Conservation (phyloP, 2,888 invertebrate genomes). For the Drosophila antonietae region DNA sequence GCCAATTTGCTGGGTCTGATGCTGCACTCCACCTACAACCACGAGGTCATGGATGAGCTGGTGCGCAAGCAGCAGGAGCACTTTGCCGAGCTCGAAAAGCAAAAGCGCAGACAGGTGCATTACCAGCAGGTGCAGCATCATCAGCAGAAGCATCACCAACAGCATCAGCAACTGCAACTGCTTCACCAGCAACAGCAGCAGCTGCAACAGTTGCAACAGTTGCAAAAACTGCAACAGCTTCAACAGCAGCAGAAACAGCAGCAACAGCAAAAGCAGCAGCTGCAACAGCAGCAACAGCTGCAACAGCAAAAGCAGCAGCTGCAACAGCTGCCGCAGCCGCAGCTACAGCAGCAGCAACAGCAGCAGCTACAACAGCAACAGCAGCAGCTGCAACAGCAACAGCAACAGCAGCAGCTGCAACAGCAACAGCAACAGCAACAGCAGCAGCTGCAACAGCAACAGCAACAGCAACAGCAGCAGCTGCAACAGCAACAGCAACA, state of each 20-base stretch:
- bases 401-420: neutral
- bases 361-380: neutral
- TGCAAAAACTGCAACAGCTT: neutral
- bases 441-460: slow-evolving; percentile 4
- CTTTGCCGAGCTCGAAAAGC: slow-evolving; percentile 70
- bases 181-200: slow-evolving; percentile 1
- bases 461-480: neutral
- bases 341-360: neutral
- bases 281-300: neutral
- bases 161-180: slow-evolving; percentile 1
- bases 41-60: slow-evolving; percentile 93
- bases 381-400: slow-evolving; percentile 2
- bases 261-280: neutral
- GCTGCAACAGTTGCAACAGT: neutral
- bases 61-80: slow-evolving; percentile 83
- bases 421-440: slow-evolving; percentile 26
- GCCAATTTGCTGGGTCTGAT: slow-evolving; percentile 97
- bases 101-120: slow-evolving; percentile 56
- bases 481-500: neutral
- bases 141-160: slow-evolving; percentile 32
- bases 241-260: slow-evolving; percentile 17
- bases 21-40: slow-evolving; percentile 98
- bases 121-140: slow-evolving; percentile 50
- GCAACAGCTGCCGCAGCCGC: neutral
- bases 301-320: neutral